Percentiles rank a stretch among this genome's conserved stretches.
Conservation (phyloP, 1,140 invertebrate species). For the Stegodyphus dumicola region DNA sequence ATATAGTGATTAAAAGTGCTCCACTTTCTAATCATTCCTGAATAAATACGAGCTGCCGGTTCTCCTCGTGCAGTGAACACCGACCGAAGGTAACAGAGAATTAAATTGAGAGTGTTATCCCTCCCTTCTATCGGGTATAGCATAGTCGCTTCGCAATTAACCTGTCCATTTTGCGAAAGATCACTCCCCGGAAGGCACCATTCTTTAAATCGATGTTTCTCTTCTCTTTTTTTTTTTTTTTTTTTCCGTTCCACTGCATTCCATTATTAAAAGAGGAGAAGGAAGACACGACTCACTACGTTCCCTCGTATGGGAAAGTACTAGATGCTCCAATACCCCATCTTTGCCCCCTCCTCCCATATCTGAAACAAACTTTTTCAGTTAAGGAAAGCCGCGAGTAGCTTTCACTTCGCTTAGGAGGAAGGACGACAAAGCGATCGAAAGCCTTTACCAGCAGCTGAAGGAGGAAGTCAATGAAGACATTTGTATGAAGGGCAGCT, state of each 20-base stretch:
- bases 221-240: background rate
- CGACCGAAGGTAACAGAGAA: too few relatives aligned
- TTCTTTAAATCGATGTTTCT: slow-evolving; percentile 17
- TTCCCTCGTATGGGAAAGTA: slow-evolving; percentile 6
- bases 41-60: too few relatives aligned
- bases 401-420: slow-evolving; percentile 2
- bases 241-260: background rate
- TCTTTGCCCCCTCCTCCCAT: slow-evolving; percentile 9
- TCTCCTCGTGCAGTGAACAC: background rate
- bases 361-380: background rate
- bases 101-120: too few relatives aligned
- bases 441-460: background rate
- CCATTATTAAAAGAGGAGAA: slow-evolving; percentile 13
- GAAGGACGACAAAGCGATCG: slow-evolving; percentile 40
- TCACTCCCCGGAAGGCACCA: slow-evolving; percentile 9
- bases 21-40: too few relatives aligned
- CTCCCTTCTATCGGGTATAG: too few relatives aligned
- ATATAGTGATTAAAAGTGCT: too few relatives aligned
- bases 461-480: slow-evolving; percentile 46
- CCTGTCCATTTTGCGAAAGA: background rate
- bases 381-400: background rate
- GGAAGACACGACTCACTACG: slow-evolving; percentile 1
- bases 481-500: slow-evolving; percentile 48
- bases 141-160: too few relatives aligned
- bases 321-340: background rate